Conservation (phyloP, 1,140 invertebrate genomes). For the Lutraria rhynchaena region DNA sequence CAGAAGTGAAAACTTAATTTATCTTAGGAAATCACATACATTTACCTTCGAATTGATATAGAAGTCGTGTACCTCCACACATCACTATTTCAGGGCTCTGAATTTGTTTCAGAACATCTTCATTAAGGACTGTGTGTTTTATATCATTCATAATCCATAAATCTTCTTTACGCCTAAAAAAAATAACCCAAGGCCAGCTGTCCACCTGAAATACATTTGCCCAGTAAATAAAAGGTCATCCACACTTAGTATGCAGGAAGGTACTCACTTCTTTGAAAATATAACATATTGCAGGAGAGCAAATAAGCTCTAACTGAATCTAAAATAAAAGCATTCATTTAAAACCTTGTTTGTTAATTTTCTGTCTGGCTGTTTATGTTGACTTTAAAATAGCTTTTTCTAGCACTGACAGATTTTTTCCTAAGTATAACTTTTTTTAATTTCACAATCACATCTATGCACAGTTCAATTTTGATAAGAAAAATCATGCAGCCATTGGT, state of each 20-base stretch:
- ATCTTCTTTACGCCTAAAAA: constrained; percentile 1
- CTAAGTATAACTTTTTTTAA: background rate
- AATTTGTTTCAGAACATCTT: background rate
- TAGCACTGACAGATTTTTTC: constrained; percentile 11
- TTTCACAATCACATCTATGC: constrained; percentile 10
- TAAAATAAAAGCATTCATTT: background rate
- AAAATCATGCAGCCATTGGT: constrained; percentile 1
- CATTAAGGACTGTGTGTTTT: background rate
- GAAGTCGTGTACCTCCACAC: constrained; percentile 5
- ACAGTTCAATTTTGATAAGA: constrained; percentile 7
- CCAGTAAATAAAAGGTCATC: constrained; percentile 8
- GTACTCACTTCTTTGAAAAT: no score
- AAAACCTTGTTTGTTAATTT: background rate
- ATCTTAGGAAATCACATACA: constrained; percentile 10
- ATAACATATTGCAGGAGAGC: no score
- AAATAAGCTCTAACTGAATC: constrained; percentile 10
- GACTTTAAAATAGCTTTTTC: constrained; percentile 1
- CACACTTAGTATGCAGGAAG: background rate
- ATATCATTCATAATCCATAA: background rate
- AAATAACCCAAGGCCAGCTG: constrained; percentile 9
- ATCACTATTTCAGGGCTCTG: constrained; percentile 5
- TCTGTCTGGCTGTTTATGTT: background rate
- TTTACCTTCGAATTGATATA: background rate
- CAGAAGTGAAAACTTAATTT: background rate
- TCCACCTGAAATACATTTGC: constrained; percentile 21